Percentiles rank a stretch among this genome's conserved stretches.
Evolutionary conservation across 1,140 invertebrate genomes (phyloP).

Genomic region (Phymorhynchus buccinoides): DNA sequence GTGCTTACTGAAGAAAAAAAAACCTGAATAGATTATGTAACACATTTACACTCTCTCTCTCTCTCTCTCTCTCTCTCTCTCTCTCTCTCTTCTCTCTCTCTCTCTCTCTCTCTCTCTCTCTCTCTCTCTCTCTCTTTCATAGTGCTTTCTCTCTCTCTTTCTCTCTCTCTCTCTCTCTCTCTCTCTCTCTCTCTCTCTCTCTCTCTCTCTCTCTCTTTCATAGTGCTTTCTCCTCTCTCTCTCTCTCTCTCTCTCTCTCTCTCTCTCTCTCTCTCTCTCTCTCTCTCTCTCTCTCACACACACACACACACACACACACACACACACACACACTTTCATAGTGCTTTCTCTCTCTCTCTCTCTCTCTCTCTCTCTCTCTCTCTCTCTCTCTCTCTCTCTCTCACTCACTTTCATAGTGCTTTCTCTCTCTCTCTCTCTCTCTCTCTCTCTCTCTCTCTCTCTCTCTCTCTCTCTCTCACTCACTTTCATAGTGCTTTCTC

Average conservation of each 20-base stretch:
- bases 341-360: conserved; percentile 23
- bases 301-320: background rate
- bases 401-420: too few relatives aligned
- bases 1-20: too few relatives aligned
- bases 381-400: background rate
- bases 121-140: background rate
- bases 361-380: background rate
- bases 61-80: too few relatives aligned
- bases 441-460: background rate
- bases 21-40: too few relatives aligned
- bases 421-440: conserved; percentile 32
- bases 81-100: too few relatives aligned
- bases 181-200: background rate
- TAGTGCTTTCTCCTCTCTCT: background rate
- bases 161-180: background rate
- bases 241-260: background rate
- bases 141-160: background rate
- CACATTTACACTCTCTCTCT: too few relatives aligned
- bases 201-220: background rate
- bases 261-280: background rate
- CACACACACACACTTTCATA: background rate
- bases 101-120: too few relatives aligned
- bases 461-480: too few relatives aligned
- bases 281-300: background rate
- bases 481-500: too few relatives aligned